Base-by-base conservation (phyloP, 2,113 vertebrate species). In the Mirza zaza region DNA sequence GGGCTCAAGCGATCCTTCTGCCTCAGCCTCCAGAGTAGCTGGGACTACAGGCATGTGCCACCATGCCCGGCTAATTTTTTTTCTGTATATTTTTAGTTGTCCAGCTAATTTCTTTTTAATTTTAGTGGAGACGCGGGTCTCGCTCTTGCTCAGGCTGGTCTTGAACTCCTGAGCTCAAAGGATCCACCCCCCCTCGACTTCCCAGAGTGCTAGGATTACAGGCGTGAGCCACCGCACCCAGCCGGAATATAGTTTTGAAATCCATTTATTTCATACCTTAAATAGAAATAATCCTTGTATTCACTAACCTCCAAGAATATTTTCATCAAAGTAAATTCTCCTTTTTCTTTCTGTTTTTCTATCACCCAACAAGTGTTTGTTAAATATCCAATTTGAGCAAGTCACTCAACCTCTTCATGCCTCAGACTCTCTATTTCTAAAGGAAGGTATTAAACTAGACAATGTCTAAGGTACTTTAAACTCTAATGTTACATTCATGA, bases 381-480 rank as follows among this genome's bases (percentile, higher is more conserved):
- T 73, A 90, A 97, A 50, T 75, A 87, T 57, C 15, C 12, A 94
- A 29, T 91, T 91, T 94, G n/a, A 91, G 8, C 14, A 94, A 92
- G 17, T 63, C 88, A 83, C 6, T 34, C n/a, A 90, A 82, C 18
- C 2, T 79, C 2, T 36, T 59, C 32, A 48, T 63, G 25, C 29
- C 18, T 87, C 23, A 42, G 32, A 82, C 15, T 82, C 36, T 32
- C 52, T 84, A 52, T 82, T 92, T 82, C 39, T 94, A 86, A 94
- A 89, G 32, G 36, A 81, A 73, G 27, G 9, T 83, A 55, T 52
- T 90, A 17, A 17, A 68, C 25, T 79, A 83, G 21, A 59, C n/a
- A 89, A 85, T 76, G 2, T 87, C 39, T 52, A 94, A 87, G 52
- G 73, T 48, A 92, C 4, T 76, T 85, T 81, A 4, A 91, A 81